phyloP scores from a whole-genome alignment of 23 tunicate genomes.

The Clavelina lepadiformis region DNA sequence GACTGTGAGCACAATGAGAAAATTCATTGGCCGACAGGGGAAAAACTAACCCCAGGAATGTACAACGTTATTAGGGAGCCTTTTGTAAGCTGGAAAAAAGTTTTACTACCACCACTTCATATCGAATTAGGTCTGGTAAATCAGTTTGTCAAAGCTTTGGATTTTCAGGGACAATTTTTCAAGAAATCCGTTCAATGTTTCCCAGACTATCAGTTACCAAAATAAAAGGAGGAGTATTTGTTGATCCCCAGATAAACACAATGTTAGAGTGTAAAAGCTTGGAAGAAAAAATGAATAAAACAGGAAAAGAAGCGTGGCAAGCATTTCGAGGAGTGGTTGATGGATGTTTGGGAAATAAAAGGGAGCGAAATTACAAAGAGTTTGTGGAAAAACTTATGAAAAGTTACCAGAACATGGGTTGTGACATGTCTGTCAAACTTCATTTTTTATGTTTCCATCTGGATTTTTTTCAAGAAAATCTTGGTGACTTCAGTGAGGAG shows the following conservation, averaged over 20 bases:
- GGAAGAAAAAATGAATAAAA: constrained; percentile 25
- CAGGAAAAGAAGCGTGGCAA: constrained; percentile 26
- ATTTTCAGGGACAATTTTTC: constrained; percentile 6
- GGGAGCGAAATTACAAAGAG: constrained; percentile 16
- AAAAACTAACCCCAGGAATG: constrained; percentile 17
- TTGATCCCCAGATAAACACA: constrained; percentile 17
- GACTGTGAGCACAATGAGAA: constrained; percentile 13
- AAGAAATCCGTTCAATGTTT: constrained; percentile 14
- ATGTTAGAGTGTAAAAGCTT: constrained; percentile 15
- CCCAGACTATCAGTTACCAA: constrained; percentile 11
- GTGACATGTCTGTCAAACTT: constrained; percentile 18
- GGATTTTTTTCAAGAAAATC: constrained; percentile 19
- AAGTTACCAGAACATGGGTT: constrained; percentile 22
- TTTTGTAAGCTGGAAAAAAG: constrained; percentile 1
- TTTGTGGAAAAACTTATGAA: constrained; percentile 7
- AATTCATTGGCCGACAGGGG: constrained; percentile 2
- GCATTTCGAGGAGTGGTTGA: constrained; percentile 26
- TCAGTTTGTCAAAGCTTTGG: constrained; percentile 34
- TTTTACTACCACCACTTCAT: constrained; percentile 20
- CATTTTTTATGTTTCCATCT: constrained; percentile 3
- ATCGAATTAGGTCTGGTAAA: constrained; percentile 7
- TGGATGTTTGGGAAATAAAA: constrained; percentile 22
- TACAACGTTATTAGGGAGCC: constrained; percentile 18
- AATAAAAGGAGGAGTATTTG: constrained; percentile 22
- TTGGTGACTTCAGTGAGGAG: constrained; percentile 6